Evolutionary conservation across 2,888 invertebrate species (phyloP).

Genomic region (Agrypnus murinus): DNA sequence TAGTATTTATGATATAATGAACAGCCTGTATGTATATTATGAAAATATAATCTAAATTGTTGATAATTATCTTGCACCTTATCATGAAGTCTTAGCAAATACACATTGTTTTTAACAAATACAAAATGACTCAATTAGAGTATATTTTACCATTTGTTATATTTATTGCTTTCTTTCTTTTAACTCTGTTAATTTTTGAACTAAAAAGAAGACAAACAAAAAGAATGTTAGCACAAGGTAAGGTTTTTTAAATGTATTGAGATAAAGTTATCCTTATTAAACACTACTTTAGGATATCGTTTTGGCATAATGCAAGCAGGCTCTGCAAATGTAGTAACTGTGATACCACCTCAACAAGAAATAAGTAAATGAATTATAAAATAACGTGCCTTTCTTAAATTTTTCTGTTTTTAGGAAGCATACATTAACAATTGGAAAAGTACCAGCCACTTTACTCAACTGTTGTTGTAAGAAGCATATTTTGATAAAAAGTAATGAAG

Average conservation of each 20-base stretch:
- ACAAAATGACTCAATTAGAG: conserved; percentile 1
- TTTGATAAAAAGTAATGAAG: too few relatives aligned
- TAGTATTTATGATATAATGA: neutral
- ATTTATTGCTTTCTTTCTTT: conserved; percentile 30
- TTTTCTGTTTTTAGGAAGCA: too few relatives aligned
- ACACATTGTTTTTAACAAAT: neutral
- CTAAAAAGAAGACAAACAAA: conserved; percentile 50
- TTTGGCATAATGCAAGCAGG: conserved; percentile 53
- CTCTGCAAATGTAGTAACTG: conserved; percentile 43
- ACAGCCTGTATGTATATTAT: neutral
- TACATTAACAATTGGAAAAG: too few relatives aligned
- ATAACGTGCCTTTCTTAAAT: too few relatives aligned
- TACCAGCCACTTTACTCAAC: too few relatives aligned
- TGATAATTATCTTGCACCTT: too few relatives aligned
- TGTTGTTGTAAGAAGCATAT: too few relatives aligned
- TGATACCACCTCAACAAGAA: conserved; percentile 52
- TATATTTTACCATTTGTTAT: conserved; percentile 38
- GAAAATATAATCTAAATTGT: neutral
- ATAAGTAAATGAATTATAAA: conserved; percentile 9
- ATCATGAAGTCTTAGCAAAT: too few relatives aligned
- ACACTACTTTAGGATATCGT: conserved; percentile 54
- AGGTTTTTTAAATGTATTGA: conserved; percentile 35
- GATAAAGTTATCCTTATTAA: conserved; percentile 14
- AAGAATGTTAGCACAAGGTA: conserved; percentile 59
- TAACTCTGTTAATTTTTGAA: conserved; percentile 47